Evolutionary conservation across 2,797 vertebrate genomes (phyloP).

Genomic region (Galaxias olidus): DNA sequence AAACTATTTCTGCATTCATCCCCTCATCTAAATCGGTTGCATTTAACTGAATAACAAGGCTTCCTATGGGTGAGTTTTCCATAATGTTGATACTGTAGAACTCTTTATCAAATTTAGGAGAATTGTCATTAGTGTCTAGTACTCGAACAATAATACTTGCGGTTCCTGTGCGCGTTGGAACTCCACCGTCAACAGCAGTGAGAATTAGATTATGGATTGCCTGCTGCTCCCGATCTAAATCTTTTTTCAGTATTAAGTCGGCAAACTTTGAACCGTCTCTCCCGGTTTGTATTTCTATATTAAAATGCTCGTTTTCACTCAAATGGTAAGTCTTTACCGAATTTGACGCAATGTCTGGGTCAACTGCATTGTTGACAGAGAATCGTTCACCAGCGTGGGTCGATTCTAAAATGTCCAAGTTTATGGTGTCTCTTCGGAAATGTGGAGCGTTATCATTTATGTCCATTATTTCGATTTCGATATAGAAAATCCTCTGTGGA

Average conservation of each 20-base stretch:
- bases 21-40: conserved; percentile 51
- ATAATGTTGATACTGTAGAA: conserved; percentile 35
- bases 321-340: conserved; percentile 26
- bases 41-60: conserved; percentile 42
- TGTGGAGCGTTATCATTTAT: conserved; percentile 46
- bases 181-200: conserved; percentile 38
- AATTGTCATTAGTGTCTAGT: conserved; percentile 50
- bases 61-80: conserved; percentile 43
- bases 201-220: conserved; percentile 29
- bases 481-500: conserved; percentile 26
- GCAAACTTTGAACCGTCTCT: conserved; percentile 26
- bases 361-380: conserved; percentile 42
- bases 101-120: conserved; percentile 43
- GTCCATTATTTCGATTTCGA: conserved; percentile 42
- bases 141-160: conserved; percentile 23
- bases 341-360: conserved; percentile 39
- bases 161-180: conserved; percentile 36
- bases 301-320: conserved; percentile 36
- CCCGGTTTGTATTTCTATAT: conserved; percentile 30
- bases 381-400: conserved; percentile 37
- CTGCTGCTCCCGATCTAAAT: conserved; percentile 28
- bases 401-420: conserved; percentile 44
- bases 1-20: conserved; percentile 38
- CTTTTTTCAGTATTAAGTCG: conserved; percentile 30
- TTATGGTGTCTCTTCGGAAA: conserved; percentile 34